phyloP scores from a whole-genome alignment of 2,797 vertebrate genomes.

The Champsocephalus esox region DNA sequence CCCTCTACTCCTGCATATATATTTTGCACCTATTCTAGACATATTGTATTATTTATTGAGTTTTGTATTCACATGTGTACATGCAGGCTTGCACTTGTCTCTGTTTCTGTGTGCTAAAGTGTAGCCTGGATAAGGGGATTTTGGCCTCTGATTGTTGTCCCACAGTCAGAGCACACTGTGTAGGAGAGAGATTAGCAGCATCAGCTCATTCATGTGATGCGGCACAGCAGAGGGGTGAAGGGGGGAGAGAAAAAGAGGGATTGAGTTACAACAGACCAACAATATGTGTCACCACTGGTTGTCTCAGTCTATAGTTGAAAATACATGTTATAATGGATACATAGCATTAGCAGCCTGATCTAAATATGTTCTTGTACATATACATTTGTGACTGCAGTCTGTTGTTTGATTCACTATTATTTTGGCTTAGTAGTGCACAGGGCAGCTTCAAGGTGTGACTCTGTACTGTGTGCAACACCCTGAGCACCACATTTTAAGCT shows the following conservation, averaged over 20 bases:
- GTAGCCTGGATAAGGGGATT: slow-evolving; percentile 19
- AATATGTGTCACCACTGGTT: slow-evolving; percentile 20
- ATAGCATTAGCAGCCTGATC: background rate
- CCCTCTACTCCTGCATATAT: background rate
- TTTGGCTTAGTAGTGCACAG: background rate
- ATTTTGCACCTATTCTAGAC: background rate
- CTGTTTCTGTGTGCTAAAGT: slow-evolving; percentile 27
- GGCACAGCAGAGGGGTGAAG: slow-evolving; percentile 27
- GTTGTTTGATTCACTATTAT: background rate
- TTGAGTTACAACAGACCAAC: slow-evolving; percentile 29
- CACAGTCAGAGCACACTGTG: slow-evolving; percentile 39
- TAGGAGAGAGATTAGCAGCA: slow-evolving; percentile 66
- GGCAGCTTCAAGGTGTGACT: background rate
- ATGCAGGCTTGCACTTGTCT: slow-evolving; percentile 1
- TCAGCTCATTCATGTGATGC: slow-evolving; percentile 62
- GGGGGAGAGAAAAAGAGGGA: slow-evolving; percentile 9
- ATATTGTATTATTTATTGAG: background rate
- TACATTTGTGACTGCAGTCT: background rate
- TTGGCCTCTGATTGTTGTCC: slow-evolving; percentile 37
- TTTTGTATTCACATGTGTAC: background rate
- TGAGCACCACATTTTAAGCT: background rate
- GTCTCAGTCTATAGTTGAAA: slow-evolving; percentile 8
- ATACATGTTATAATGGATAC: background rate
- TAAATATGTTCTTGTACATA: background rate
- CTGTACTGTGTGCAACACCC: background rate